These are phyloP conservation scores for Paradisaea rubra DNA, from an alignment of 2,113 vertebrate genomes.

Conservation along the genomic window DNA sequence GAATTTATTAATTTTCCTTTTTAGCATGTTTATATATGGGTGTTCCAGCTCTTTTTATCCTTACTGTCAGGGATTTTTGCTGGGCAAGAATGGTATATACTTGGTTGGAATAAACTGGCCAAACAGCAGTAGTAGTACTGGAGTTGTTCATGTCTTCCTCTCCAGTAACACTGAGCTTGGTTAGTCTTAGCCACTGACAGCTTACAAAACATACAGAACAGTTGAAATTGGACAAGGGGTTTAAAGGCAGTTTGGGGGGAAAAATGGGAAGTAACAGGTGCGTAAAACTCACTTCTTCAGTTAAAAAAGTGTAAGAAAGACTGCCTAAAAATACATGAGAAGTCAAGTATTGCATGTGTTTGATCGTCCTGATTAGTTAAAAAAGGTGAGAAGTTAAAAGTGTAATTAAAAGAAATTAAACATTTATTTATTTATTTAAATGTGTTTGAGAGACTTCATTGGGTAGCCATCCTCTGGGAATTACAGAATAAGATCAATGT, in stretches of 20 bases:
- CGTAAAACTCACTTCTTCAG: neutral
- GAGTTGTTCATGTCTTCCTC: neutral
- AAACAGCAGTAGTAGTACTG: neutral
- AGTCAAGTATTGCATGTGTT: neutral
- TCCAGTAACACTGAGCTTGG: neutral
- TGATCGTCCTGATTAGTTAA: neutral
- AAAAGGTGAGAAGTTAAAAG: neutral
- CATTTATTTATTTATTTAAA: neutral
- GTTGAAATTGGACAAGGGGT: neutral
- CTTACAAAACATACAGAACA: neutral
- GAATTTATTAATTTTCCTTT: neutral
- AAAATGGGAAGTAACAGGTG: neutral
- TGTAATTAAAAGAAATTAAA: neutral
- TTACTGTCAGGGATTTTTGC: neutral
- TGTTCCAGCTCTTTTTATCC: neutral
- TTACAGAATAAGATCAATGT: neutral
- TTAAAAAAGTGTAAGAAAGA: neutral
- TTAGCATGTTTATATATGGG: neutral
- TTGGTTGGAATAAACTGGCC: neutral
- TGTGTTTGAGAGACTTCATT: rapidly evolving
- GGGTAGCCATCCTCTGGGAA: neutral
- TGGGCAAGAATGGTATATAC: neutral
- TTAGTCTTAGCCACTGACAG: neutral
- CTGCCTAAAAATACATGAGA: neutral
- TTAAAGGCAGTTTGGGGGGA: neutral